Base-by-base conservation (phyloP, 1,140 invertebrate species). In the Heliconius melpomene region DNA sequence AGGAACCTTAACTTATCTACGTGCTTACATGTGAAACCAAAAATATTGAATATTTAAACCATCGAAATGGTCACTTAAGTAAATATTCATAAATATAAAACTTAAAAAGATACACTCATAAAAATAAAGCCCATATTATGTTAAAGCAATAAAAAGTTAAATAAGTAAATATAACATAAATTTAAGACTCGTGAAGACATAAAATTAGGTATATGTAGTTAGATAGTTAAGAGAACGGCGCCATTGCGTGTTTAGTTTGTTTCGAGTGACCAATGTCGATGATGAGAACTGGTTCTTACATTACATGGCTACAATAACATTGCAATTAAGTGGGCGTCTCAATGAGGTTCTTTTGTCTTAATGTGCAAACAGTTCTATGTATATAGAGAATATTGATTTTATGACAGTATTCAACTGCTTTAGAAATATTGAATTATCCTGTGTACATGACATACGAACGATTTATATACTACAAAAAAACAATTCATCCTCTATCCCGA, bases 321-420 rank as follows among this genome's bases (percentile, higher is more conserved):
- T 80, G 77, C 77, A 79, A 82, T 83, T 82, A 82, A 76, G 78
- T 84, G 83, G 83, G 79, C 83, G 79, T 80, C 76, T 82, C 80
- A 66, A 66, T 66, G 77, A 81, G 78, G 75, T 78, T 26, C 72
- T 75, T 78, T 78, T 78, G 76, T 78, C 78, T 81, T 72, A 40
- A 72, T 18, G 29, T 40, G 9, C 8, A 23, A n/a, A 74, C 26
- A 74, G 26, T 74, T 50, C 50, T 74, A n/a, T 66, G 16, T 26
- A 6, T 66, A 66, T 26, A 6, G 23, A 29, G 60, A 26, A 29
- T 66, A 66, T 66, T 66, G 60, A 60, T 60, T 60, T 60, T 3
- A 60, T 26, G 9, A 60, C n/a, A 60, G 9, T 23, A 60, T 11
- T 23, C 54, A 26, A 60, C 9, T 26, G 54, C n/a, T 60, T 32